Conservation (phyloP, 2,797 vertebrate species). For the Esox masquinongy region DNA sequence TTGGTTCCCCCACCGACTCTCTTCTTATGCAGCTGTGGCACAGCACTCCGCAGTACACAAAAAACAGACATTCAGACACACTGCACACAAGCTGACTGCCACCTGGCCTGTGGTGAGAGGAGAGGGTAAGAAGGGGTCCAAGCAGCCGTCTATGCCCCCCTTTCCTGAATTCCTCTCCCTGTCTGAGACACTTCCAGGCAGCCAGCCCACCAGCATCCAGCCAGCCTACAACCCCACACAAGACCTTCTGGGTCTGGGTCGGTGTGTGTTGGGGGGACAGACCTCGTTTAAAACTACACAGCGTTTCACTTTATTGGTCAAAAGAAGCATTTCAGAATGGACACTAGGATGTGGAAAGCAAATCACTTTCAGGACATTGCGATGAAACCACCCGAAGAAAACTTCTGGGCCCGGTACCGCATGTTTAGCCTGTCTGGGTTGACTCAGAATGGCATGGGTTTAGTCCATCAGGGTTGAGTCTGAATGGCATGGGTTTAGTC, state of each 20-base stretch:
- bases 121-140: too few species aligned
- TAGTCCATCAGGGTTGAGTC: background rate
- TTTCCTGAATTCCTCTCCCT: constrained; percentile 64
- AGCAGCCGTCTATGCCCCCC: constrained; percentile 30
- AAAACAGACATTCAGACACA: background rate
- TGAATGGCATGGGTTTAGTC: too few species aligned
- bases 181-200: constrained; percentile 73
- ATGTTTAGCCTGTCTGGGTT: background rate
- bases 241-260: too few species aligned
- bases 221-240: background rate
- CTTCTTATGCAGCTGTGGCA: background rate
- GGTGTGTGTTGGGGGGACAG: too few species aligned
- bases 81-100: constrained; percentile 1
- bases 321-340: background rate
- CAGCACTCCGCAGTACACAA: background rate
- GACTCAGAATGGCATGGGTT: too few species aligned
- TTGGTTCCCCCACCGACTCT: background rate
- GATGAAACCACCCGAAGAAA: background rate
- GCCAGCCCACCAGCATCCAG: background rate
- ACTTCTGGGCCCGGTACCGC: background rate
- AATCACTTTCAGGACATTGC: background rate
- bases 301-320: background rate
- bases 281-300: too few species aligned
- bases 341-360: constrained; percentile 2
- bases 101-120: background rate